phyloP scores from a whole-genome alignment of 2,113 vertebrate species.

The Vanacampus margaritifer region DNA sequence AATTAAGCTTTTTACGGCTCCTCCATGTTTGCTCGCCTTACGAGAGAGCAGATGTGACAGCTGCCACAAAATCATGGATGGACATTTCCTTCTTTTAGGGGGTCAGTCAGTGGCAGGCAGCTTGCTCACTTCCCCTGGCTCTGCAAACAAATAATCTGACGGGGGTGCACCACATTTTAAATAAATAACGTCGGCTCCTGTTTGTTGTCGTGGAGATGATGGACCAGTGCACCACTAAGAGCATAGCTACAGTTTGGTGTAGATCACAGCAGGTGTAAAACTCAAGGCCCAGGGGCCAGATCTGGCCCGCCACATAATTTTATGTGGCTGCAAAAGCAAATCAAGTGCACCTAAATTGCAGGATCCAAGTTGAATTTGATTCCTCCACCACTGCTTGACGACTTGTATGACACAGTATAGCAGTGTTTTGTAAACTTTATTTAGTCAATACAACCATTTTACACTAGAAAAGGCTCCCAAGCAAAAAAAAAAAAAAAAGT shows the following conservation, averaged over 20 bases:
- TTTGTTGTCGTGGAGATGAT: slow-evolving; percentile 18
- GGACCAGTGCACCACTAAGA: slow-evolving; percentile 17
- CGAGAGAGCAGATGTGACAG: slow-evolving; percentile 43
- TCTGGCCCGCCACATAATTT: not conserved
- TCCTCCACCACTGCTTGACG: not conserved
- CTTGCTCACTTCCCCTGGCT: slow-evolving; percentile 4
- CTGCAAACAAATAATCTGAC: slow-evolving; percentile 28
- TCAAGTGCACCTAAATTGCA: not conserved
- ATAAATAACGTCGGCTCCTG: slow-evolving; percentile 1
- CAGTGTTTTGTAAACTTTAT: too few species aligned
- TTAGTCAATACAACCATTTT: too few species aligned
- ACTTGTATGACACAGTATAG: too few species aligned
- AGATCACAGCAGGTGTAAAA: too few species aligned
- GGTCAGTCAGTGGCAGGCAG: slow-evolving; percentile 6
- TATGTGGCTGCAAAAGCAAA: not conserved
- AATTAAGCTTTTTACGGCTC: not conserved
- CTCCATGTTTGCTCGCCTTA: not conserved
- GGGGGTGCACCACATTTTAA: slow-evolving; percentile 8
- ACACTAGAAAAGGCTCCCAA: too few species aligned
- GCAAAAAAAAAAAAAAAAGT: too few species aligned
- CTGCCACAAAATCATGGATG: slow-evolving; percentile 40
- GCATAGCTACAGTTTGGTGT: not conserved
- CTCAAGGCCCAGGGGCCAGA: too few species aligned
- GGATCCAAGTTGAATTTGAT: not conserved
- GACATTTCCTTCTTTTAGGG: slow-evolving; percentile 26